Base-by-base conservation (phyloP, 1,140 invertebrate genomes). In the Philotrypesis tridentata region DNA sequence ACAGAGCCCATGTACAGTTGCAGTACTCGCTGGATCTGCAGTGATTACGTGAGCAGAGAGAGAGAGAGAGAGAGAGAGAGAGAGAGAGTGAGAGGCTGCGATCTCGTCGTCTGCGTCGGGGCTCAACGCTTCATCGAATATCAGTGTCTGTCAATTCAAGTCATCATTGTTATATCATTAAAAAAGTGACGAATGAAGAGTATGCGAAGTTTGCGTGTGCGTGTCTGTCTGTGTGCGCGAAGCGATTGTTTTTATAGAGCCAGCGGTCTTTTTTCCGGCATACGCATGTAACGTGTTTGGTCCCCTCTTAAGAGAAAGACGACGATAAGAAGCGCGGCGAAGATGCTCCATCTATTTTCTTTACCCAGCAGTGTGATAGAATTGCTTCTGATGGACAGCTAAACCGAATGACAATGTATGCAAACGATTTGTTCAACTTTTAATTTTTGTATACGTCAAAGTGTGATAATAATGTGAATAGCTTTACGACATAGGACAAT, bases 141-240 rank as follows among this genome's bases (percentile, higher is more conserved):
- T 73, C 61, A 74, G 27, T 67, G 27, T 80, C 33, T 74, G 37
- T 74, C 71, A 80, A 74, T 80, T 80, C 5, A 73, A 60, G 29
- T 74, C 33, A 67, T 67, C 61, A 67, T 74, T 61, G 29, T 74
- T 79, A 21, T 37, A 29, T 72, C 27, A 77, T 67, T n/a, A n/a
- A n/a, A 48, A 48, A 48, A 55, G 17, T 48, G 14, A 55, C 68
- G 65, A 70, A n/a, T 40, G 23, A 21, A 11, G 17, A 55, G 48
- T 23, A 17, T 79, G 33, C 27, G 29, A 63, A 63, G 27, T 37
- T 27, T 80, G 48, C 73, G 29, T n/a, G 25, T 9, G n/a, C 33
- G 14, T 21, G n/a, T 12, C 40, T 21, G n/a, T n/a, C n/a, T n/a
- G n/a, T n/a, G n/a, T n/a, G n/a, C n/a, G 7, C 60, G 14, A 61